A percentile compares a stretch with the other conserved stretches of the same genome.
These are phyloP conservation scores for cat (Felis catus) DNA, from an alignment of 2,113 vertebrate genomes.

Conservation along the genomic window F.catus_Fca126_mat1.0 CM031414.1:28474001-28474500, in stretches of 20 bases:
- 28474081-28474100: background rate
- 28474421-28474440: background rate
- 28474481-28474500: background rate
- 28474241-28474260: too few relatives aligned
- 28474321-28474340: too few relatives aligned
- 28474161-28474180: background rate
- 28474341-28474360: too few relatives aligned
- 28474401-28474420: background rate
- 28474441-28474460: background rate
- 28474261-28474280: too few relatives aligned
- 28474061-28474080: background rate
- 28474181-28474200: background rate
- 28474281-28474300: too few relatives aligned
- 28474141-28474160: background rate
- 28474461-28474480: background rate
- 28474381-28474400: too few relatives aligned
- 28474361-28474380: too few relatives aligned
- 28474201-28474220: too few relatives aligned
- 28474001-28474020: slow-evolving; percentile 19
- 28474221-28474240: too few relatives aligned
- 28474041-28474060: background rate
- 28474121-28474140: slow-evolving; percentile 9
- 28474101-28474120: background rate
- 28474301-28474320: too few relatives aligned
- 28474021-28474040: background rate